Evolutionary conservation across 1,140 invertebrate species (phyloP).

Genomic region (Rhizoglyphus robini): DNA sequence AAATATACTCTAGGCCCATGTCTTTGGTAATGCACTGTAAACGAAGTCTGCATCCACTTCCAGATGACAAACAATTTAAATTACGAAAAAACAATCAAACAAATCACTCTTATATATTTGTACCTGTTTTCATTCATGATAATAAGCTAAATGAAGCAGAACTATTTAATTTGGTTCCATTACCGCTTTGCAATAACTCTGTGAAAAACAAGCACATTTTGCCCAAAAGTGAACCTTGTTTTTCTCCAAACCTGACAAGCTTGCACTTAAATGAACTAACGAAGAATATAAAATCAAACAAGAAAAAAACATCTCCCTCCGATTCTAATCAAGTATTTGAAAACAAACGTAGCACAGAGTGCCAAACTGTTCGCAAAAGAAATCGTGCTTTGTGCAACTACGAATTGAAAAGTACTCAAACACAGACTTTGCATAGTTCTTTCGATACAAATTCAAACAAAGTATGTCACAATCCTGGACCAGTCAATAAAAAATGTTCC

Average conservation of each 20-base stretch:
- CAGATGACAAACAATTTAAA: constrained; percentile 2
- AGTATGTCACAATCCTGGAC: background rate
- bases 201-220: background rate
- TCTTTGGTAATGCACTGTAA: constrained; percentile 22
- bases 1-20: constrained; percentile 16
- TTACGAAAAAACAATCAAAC: no score
- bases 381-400: background rate
- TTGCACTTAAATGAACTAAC: no score
- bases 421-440: constrained; percentile 3
- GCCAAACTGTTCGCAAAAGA: constrained; percentile 13
- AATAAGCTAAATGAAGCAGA: constrained; percentile 2
- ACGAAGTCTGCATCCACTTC: constrained; percentile 10
- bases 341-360: constrained; percentile 12
- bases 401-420: constrained; percentile 16
- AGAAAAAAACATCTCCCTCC: no score
- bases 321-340: no score
- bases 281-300: no score
- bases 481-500: background rate
- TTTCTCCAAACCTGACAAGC: no score
- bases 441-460: background rate
- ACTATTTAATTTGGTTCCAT: background rate
- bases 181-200: background rate
- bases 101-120: no score
- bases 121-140: no score
- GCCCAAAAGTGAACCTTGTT: background rate